Conservation (phyloP, 2,113 vertebrate genomes). For the Rhinogobius similis region DNA sequence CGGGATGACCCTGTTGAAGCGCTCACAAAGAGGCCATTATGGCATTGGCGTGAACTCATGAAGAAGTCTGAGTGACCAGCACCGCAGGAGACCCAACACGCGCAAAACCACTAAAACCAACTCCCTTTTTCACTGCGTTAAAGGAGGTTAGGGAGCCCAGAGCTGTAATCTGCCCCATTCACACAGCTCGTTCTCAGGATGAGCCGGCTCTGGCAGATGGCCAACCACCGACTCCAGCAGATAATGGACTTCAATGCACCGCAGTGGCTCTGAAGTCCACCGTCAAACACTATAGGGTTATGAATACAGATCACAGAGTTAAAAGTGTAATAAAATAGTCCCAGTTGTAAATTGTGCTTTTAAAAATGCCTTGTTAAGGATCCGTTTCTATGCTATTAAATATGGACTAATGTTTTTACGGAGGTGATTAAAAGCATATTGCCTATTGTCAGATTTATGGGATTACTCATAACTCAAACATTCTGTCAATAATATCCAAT, state of each 20-base stretch:
- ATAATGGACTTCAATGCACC: constrained; percentile 8
- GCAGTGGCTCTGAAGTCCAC: neutral
- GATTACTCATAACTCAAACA: neutral
- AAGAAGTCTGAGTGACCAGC: constrained; percentile 78
- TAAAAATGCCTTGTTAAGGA: neutral
- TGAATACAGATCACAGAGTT: constrained; percentile 4
- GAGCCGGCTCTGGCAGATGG: constrained; percentile 28
- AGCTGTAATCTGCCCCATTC: constrained; percentile 57
- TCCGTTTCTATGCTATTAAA: neutral
- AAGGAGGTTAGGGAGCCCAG: constrained; percentile 50
- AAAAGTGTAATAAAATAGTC: neutral
- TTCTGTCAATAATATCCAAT: neutral
- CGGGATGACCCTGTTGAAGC: constrained; percentile 75
- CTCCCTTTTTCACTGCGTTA: constrained; percentile 61
- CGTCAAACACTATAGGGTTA: neutral
- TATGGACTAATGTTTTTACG: neutral
- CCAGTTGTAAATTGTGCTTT: neutral
- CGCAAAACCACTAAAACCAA: constrained; percentile 67
- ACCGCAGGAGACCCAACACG: constrained; percentile 72
- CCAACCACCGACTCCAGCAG: neutral
- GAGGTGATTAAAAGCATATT: neutral
- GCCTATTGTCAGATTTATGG: neutral
- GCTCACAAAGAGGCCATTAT: constrained; percentile 81
- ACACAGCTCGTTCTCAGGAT: constrained; percentile 28
- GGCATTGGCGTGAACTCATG: constrained; percentile 68